phyloP scores from a whole-genome alignment of 1,140 invertebrate genomes.

The Conus betulinus region DNA sequence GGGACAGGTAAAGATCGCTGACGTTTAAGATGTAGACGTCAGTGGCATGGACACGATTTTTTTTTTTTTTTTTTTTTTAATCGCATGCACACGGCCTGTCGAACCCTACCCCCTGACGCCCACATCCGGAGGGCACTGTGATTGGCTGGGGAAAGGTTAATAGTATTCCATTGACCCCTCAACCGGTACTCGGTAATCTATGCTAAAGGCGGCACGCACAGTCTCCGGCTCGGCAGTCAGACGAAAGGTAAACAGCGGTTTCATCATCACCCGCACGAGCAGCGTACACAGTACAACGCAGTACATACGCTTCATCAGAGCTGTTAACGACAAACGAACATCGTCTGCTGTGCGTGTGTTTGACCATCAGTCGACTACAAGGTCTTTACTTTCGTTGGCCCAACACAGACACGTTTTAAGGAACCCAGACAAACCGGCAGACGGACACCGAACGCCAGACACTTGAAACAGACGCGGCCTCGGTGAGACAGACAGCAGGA shows the following conservation, averaged over 20 bases:
- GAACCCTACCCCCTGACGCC: not conserved
- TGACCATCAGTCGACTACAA: no score
- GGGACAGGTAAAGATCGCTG: no score
- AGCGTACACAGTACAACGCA: not conserved
- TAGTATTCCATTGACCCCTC: not conserved
- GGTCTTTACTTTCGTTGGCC: no score
- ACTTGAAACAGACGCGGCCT: no score
- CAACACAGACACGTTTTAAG: no score
- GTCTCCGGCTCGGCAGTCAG: not conserved
- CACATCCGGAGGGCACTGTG: not conserved
- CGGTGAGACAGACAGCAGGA: no score
- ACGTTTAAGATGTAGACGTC: no score
- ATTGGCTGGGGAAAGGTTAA: not conserved
- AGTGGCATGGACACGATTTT: no score
- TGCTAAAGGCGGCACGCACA: not conserved
- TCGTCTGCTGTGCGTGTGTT: not conserved
- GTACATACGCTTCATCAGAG: not conserved
- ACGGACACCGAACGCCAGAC: no score
- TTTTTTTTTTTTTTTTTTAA: no score
- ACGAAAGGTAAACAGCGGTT: conserved; percentile 10
- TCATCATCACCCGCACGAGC: not conserved
- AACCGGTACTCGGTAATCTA: not conserved
- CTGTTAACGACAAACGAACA: not conserved
- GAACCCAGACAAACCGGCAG: no score
- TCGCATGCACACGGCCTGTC: not conserved